Percentiles rank a stretch among this genome's conserved stretches.
These are phyloP conservation scores for Cladopsammia gracilis DNA, from an alignment of 64 coral and sea anemone species.

Conservation along the genomic window DNA sequence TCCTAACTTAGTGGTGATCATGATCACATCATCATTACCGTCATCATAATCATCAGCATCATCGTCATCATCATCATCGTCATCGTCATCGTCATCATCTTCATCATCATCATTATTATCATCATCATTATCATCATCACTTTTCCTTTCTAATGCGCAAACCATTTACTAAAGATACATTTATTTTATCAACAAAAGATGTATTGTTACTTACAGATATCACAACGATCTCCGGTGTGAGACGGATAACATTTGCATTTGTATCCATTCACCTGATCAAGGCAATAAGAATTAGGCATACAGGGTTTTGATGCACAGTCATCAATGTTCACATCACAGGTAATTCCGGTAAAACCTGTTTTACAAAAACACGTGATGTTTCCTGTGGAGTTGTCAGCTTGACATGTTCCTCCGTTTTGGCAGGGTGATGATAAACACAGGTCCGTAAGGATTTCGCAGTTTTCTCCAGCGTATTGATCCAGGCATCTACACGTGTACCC, in stretches of 20 bases:
- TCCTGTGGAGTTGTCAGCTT: conserved; percentile 29
- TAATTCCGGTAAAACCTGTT: conserved; percentile 47
- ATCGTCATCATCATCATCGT: no score
- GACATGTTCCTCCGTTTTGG: conserved; percentile 62
- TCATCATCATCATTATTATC: no score
- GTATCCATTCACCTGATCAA: conserved; percentile 64
- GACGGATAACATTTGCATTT: conserved; percentile 64
- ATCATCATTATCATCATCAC: no score
- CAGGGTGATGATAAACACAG: conserved; percentile 41
- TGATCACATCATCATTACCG: no score
- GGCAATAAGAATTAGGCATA: conserved; percentile 57
- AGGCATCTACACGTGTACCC: conserved; percentile 53
- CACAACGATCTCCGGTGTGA: conserved; percentile 65
- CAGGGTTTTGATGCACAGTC: conserved; percentile 68
- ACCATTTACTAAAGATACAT: no score
- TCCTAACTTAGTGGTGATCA: no score
- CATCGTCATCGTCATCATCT: no score
- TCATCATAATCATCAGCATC: no score
- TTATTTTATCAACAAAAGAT: not conserved
- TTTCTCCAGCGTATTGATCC: conserved; percentile 13
- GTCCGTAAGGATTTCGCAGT: conserved; percentile 50
- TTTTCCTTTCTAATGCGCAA: no score
- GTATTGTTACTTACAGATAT: conserved; percentile 45
- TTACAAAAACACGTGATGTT: conserved; percentile 50
- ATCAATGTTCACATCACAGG: conserved; percentile 65